These are phyloP conservation scores for Drosophila atripex DNA, from an alignment of 2,888 invertebrate species.

Conservation along the genomic window DNA sequence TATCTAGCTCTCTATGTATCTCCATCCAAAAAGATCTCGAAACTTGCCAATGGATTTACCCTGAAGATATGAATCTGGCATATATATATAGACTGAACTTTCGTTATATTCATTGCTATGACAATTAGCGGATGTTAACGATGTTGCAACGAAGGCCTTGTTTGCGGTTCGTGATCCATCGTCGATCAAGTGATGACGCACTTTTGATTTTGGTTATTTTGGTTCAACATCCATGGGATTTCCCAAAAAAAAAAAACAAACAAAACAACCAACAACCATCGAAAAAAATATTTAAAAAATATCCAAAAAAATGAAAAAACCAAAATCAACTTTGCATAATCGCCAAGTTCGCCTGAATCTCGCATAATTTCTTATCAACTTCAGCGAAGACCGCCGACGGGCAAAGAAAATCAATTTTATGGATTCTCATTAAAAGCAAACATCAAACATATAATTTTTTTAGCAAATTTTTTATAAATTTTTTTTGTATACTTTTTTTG, in stretches of 20 bases:
- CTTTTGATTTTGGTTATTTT: constrained; percentile 25
- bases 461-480: constrained; percentile 62
- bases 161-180: constrained; percentile 18
- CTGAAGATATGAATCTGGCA: constrained; percentile 14
- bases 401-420: constrained; percentile 61
- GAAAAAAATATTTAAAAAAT: constrained; percentile 11
- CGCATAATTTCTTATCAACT: not conserved
- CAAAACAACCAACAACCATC: not conserved
- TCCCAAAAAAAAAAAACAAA: constrained; percentile 50
- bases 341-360: constrained; percentile 12
- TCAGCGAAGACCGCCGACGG: constrained; percentile 20
- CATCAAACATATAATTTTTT: constrained; percentile 74
- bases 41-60: constrained; percentile 13
- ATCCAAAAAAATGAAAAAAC: not conserved
- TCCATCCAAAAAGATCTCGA: constrained; percentile 9
- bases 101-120: constrained; percentile 60
- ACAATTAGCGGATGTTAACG: constrained; percentile 42
- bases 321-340: constrained; percentile 28
- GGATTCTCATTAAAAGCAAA: constrained; percentile 65
- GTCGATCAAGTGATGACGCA: constrained; percentile 56
- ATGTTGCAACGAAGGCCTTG: constrained; percentile 69
- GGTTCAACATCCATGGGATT: constrained; percentile 39
- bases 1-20: too few species aligned
- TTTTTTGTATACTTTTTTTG: constrained; percentile 69
- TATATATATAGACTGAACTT: constrained; percentile 45